Evolutionary conservation across 2,888 invertebrate genomes (phyloP).

Genomic region (Eugnorisma glareosa): DNA sequence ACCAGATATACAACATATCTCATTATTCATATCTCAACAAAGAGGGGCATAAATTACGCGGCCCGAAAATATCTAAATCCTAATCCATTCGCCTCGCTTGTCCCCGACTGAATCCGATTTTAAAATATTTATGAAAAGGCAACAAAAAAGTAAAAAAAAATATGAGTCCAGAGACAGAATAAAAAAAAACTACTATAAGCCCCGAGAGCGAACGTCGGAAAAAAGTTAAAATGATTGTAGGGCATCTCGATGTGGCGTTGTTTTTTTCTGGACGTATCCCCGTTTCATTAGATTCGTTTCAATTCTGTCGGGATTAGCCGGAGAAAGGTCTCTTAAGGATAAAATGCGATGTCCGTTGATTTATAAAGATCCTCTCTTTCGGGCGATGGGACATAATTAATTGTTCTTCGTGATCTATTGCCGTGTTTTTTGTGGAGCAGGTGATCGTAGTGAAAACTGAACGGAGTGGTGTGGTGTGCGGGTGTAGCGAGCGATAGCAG

Average conservation of each 20-base stretch:
- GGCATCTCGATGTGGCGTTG: conserved; percentile 84
- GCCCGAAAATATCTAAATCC: conserved; percentile 89
- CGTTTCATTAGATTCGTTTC: conserved; percentile 90
- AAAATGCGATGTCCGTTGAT: conserved; percentile 87
- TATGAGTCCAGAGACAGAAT: conserved; percentile 86
- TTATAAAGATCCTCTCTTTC: conserved; percentile 85
- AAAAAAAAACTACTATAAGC: conserved; percentile 80
- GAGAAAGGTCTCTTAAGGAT: conserved; percentile 87
- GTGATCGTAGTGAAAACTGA: conserved; percentile 69
- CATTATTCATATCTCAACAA: conserved; percentile 90
- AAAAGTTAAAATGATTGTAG: conserved; percentile 90
- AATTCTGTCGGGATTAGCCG: conserved; percentile 89
- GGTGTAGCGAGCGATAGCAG: conserved; percentile 38
- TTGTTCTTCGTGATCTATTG: conserved; percentile 81
- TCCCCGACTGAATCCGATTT: conserved; percentile 89
- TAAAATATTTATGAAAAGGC: conserved; percentile 90
- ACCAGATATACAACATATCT: conserved; percentile 80
- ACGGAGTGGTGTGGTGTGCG: conserved; percentile 49
- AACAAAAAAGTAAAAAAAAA: conserved; percentile 79
- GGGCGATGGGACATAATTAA: conserved; percentile 85
- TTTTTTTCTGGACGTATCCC: conserved; percentile 82
- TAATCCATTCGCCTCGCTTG: conserved; percentile 89
- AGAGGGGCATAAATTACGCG: conserved; percentile 89
- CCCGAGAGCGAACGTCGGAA: conserved; percentile 86
- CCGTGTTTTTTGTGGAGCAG: conserved; percentile 74